Percentiles rank a stretch among this genome's conserved stretches.
Conservation (phyloP, 2,797 vertebrate species). For the Bradypodion pumilum region DNA sequence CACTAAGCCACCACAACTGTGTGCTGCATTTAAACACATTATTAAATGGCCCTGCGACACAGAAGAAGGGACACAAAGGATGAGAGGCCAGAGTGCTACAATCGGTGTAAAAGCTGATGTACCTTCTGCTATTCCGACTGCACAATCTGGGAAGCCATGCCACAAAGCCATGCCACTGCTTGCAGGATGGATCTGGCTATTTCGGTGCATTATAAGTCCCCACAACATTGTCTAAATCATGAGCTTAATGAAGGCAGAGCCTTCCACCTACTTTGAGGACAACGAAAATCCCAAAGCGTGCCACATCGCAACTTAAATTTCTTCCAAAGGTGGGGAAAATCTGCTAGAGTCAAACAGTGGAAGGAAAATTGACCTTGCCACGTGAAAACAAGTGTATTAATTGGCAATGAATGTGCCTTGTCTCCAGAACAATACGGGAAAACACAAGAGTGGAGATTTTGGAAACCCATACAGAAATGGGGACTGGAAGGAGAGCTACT, state of each 20-base stretch:
- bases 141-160: no score
- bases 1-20: no score
- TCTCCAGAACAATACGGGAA: not conserved
- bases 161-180: no score
- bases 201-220: not conserved
- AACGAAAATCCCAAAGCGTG: not conserved
- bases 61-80: not conserved
- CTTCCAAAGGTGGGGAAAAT: not conserved
- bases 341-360: no score
- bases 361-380: not conserved
- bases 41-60: not conserved
- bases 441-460: not conserved
- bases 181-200: not conserved
- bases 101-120: not conserved
- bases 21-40: not conserved
- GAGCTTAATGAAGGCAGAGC: not conserved
- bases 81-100: not conserved
- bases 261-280: not conserved
- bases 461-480: not conserved
- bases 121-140: not conserved
- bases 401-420: no score
- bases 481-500: not conserved
- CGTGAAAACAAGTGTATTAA: not conserved
- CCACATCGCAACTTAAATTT: not conserved
- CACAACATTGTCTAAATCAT: no score